A percentile compares a stretch with the other conserved stretches of the same genome.
Evolutionary conservation across 2,888 invertebrate genomes (phyloP).

Genomic region (Calameuta idolon): DNA sequence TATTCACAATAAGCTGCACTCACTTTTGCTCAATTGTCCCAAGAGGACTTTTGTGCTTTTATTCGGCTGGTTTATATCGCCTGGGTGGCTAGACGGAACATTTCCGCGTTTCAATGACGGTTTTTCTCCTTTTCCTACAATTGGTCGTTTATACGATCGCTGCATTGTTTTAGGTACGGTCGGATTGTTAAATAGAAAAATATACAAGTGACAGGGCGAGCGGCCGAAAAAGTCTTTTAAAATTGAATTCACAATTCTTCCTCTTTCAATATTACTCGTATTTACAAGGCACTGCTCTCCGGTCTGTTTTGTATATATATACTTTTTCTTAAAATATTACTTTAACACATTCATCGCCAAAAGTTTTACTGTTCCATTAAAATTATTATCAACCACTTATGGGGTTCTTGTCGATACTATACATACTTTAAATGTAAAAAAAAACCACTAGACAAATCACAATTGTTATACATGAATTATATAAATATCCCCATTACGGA

Average conservation of each 20-base stretch:
- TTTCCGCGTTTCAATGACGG: not conserved
- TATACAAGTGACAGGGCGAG: not conserved
- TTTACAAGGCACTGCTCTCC: not conserved
- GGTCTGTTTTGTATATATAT: not conserved
- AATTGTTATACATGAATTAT: not conserved
- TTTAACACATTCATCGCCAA: slow-evolving; percentile 4
- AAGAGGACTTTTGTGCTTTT: not conserved
- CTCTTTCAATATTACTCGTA: not conserved
- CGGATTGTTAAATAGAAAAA: not conserved
- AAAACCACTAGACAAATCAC: not conserved
- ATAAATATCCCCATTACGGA: not conserved
- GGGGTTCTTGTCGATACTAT: not conserved
- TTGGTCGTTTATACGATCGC: not conserved
- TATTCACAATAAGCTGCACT: not conserved
- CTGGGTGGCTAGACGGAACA: not conserved
- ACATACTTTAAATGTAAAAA: not conserved
- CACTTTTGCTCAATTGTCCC: not conserved
- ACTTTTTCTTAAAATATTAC: slow-evolving; percentile 2
- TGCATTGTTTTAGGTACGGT: not conserved
- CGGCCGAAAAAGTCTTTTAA: not conserved
- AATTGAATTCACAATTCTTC: not conserved
- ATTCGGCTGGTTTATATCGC: not conserved
- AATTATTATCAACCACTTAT: not conserved
- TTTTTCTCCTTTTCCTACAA: not conserved
- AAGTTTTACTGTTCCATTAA: not conserved